Percentiles rank a stretch among this genome's conserved stretches.
These are phyloP conservation scores for Erythrolamprus reginae DNA, from an alignment of 2,113 vertebrate species.

Conservation along the genomic window DNA sequence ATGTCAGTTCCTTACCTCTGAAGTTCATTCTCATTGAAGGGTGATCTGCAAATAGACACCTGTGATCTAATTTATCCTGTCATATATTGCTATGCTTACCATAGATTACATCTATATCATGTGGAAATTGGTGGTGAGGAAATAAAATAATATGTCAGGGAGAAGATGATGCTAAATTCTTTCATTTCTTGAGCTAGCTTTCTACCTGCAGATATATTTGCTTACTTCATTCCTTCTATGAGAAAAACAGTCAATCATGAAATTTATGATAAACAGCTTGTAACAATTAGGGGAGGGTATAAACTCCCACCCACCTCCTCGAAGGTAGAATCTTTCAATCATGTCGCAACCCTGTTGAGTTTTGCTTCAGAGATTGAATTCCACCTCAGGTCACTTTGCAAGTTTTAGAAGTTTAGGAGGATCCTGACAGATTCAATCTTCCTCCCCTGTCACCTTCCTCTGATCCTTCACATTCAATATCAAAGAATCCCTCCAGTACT, in stretches of 20 bases:
- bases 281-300: background rate
- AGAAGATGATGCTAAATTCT: background rate
- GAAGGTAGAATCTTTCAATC: conserved; percentile 51
- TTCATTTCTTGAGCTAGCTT: background rate
- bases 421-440: conserved; percentile 76
- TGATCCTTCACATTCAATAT: conserved; percentile 68
- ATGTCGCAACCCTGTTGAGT: conserved; percentile 57
- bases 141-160: background rate
- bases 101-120: background rate
- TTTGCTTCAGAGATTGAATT: conserved; percentile 62
- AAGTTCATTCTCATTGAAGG: background rate
- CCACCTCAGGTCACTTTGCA: conserved; percentile 66
- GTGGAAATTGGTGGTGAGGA: background rate
- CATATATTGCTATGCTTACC: background rate
- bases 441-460: conserved; percentile 63
- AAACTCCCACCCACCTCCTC: background rate
- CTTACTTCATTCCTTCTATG: background rate
- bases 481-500: conserved; percentile 66
- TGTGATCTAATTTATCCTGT: background rate
- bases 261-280: background rate
- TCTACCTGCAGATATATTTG: background rate
- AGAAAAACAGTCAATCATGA: background rate
- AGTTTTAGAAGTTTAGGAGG: conserved; percentile 69
- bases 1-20: background rate
- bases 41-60: background rate